phyloP scores from a whole-genome alignment of 2,888 invertebrate species.

The Dicranocentrus wangi region DNA sequence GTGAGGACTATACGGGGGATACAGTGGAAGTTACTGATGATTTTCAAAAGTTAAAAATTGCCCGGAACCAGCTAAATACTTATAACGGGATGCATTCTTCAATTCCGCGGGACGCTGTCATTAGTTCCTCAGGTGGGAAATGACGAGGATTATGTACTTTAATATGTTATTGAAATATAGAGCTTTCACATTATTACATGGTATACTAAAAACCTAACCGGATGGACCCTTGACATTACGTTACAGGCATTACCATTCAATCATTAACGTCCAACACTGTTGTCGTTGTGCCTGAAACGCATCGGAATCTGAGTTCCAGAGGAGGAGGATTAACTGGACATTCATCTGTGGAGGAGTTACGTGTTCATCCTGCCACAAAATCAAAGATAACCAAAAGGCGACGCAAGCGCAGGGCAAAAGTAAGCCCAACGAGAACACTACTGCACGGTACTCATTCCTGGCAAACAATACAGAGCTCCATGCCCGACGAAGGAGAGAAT shows the following conservation, averaged over 20 bases:
- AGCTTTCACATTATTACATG: not conserved
- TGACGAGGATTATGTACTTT: not conserved
- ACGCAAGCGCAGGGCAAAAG: not conserved
- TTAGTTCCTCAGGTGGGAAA: conserved; percentile 4
- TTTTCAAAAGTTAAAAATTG: conserved; percentile 50
- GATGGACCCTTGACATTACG: too few relatives aligned
- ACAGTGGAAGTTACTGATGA: conserved; percentile 30
- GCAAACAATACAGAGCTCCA: conserved; percentile 19
- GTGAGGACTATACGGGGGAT: not conserved
- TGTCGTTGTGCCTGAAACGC: conserved; percentile 57
- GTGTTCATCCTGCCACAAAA: conserved; percentile 41
- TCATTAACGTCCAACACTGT: conserved; percentile 37
- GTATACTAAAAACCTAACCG: not conserved
- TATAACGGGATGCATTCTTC: conserved; percentile 10
- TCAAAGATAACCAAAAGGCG: conserved; percentile 33
- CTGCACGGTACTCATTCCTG: not conserved
- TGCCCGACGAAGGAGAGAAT: conserved; percentile 38
- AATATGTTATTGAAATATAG: not conserved
- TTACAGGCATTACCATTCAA: conserved; percentile 39
- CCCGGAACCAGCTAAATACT: not conserved
- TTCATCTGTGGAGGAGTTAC: conserved; percentile 39
- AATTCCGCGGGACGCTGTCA: too few relatives aligned
- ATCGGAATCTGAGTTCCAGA: conserved; percentile 12
- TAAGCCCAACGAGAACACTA: not conserved
- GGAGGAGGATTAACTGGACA: conserved; percentile 3